A percentile compares a stretch with the other conserved stretches of the same genome.
These are phyloP conservation scores for Kradibia gibbosae DNA, from an alignment of 1,140 invertebrate species.

Conservation along the genomic window DNA sequence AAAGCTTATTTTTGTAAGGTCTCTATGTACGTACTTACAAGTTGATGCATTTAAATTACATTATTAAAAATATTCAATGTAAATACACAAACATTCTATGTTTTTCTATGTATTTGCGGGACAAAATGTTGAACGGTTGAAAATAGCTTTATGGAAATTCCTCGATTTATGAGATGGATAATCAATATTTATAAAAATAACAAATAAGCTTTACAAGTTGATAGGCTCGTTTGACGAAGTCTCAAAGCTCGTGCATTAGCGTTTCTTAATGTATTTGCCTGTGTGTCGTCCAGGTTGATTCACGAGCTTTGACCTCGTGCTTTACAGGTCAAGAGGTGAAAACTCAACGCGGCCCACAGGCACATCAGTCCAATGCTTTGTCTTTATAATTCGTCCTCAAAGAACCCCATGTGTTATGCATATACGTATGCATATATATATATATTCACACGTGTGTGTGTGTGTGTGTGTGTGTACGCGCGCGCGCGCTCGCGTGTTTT, in stretches of 20 bases:
- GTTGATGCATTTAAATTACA: no score
- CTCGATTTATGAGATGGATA: neutral
- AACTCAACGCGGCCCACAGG: neutral
- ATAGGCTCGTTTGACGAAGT: neutral
- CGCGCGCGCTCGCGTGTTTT: no score
- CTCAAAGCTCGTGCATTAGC: neutral
- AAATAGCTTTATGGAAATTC: no score
- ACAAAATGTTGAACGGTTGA: no score
- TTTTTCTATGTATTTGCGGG: no score
- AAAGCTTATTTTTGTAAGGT: neutral
- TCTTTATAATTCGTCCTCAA: neutral
- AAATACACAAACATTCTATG: no score
- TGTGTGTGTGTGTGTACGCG: no score
- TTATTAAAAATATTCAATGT: no score
- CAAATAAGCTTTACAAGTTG: neutral
- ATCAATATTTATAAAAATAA: neutral
- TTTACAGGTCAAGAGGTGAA: neutral
- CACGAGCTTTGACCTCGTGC: neutral
- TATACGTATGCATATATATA: no score
- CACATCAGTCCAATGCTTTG: neutral
- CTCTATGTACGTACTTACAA: neutral
- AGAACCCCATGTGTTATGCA: neutral
- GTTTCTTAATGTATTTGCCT: neutral
- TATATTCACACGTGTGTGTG: no score
- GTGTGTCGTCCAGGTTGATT: neutral